Evolutionary conservation across 2,797 vertebrate genomes (phyloP).

Genomic region (Megaceryle alcyon): DNA sequence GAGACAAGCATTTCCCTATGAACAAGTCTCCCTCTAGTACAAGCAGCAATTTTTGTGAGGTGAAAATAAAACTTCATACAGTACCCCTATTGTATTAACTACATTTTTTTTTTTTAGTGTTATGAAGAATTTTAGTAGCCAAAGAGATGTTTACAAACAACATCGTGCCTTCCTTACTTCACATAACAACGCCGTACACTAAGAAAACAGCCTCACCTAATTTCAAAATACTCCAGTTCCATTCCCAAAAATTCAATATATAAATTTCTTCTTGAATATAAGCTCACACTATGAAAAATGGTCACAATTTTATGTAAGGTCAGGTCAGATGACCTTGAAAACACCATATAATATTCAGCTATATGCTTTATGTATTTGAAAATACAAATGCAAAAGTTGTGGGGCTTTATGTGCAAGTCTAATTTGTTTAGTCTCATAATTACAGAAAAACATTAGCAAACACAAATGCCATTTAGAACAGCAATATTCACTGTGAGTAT

Average conservation of each 20-base stretch:
- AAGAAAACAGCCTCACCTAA: background rate
- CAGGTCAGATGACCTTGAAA: background rate
- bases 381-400: conserved; percentile 13
- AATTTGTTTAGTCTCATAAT: conserved; percentile 21
- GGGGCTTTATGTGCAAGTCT: background rate
- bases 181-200: accelerated
- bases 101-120: background rate
- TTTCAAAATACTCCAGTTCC: background rate
- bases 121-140: background rate
- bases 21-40: background rate
- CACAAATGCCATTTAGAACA: conserved; percentile 63
- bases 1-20: background rate
- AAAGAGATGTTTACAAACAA: background rate
- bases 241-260: background rate
- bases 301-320: background rate
- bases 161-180: background rate
- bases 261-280: background rate
- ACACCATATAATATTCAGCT: conserved; percentile 4
- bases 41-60: background rate
- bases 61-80: background rate
- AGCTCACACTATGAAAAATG: background rate
- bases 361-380: conserved; percentile 15
- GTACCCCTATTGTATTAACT: background rate
- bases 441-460: conserved; percentile 55
- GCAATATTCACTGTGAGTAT: background rate